Percentiles rank a stretch among this genome's conserved stretches.
phyloP scores from a whole-genome alignment of 2,797 vertebrate genomes.

The Eupleurogrammus muticus region DNA sequence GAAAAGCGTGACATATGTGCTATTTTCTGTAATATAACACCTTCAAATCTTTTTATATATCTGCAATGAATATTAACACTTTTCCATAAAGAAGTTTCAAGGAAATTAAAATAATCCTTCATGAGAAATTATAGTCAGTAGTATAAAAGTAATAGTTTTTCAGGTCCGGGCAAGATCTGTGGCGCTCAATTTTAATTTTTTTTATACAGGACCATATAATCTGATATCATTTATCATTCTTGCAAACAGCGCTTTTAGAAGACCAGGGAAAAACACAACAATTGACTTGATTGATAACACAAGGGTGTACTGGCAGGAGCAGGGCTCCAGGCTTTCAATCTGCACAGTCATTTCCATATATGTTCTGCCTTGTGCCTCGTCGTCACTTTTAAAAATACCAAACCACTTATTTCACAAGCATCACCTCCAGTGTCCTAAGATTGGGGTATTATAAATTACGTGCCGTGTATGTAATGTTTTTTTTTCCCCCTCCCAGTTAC shows the following conservation, averaged over 20 bases:
- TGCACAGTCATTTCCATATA: not conserved
- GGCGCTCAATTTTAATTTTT: too few species aligned
- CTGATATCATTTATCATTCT: constrained; percentile 6
- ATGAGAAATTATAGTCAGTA: too few species aligned
- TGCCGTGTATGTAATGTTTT: not conserved
- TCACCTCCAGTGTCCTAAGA: not conserved
- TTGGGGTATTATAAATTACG: not conserved
- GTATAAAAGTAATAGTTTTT: too few species aligned
- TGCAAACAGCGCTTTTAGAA: not conserved
- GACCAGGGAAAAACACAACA: constrained; percentile 34
- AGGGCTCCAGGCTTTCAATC: not conserved
- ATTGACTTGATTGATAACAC: constrained; percentile 30
- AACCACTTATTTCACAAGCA: not conserved
- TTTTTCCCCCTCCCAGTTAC: constrained; percentile 80
- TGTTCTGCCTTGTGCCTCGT: not conserved
- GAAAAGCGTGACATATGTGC: too few species aligned
- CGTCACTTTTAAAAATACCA: not conserved
- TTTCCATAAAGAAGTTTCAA: too few species aligned
- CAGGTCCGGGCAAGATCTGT: too few species aligned
- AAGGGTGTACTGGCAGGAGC: not conserved
- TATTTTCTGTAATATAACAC: too few species aligned
- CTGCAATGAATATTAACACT: too few species aligned
- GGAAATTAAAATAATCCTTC: too few species aligned
- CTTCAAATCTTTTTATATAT: too few species aligned
- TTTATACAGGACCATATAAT: not conserved